Base-by-base conservation (phyloP, 1,140 invertebrate species). In the Apis laboriosa region DNA sequence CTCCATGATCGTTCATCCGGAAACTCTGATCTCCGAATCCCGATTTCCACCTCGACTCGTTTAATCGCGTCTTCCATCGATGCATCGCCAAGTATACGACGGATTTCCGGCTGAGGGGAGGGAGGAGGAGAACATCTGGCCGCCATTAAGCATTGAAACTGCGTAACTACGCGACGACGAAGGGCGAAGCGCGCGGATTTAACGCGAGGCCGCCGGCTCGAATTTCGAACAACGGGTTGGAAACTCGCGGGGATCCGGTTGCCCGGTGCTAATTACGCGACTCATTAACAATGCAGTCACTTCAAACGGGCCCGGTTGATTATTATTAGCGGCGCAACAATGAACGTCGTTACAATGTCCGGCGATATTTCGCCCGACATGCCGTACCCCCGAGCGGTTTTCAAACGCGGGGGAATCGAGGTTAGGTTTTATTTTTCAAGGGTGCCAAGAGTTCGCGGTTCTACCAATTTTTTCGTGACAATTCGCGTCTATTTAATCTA, bases 211-310 rank as follows among this genome's bases (percentile, higher is more conserved):
- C 71, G 28, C 15, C 55, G 55, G 56, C 72, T 74, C 55, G 55
- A 74, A 74, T 74, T 74, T 74, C 56, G 34, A 60, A 60, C 72
- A 28, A 15, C 56, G 24, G 15, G n/a, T 19, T 58, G 15, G 53
- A 13, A 85, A 88, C 84, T 88, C 79, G 77, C 74, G 60, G 60
- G 85, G 24, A 82, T 85, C 70, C 78, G 60, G 80, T 77, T 64
- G 60, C 56, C 11, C n/a, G 75, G 55, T 80, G 81, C 80, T 89
- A 89, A 89, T 89, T 89, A 89, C 88, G 80, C 88, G 88, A 89
- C 83, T 89, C 88, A 89, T 89, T 89, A 89, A 89, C 84, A 89
- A 89, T 86, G 78, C 77, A 85, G 75, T 78, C 82, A 89, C 88
- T 89, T 89, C 88, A 87, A 89, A 85, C 79, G 83, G 78, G 9